Percentiles rank a stretch among this genome's conserved stretches.
phyloP scores from a whole-genome alignment of 64 coral and sea anemone species.

The Exaiptasia diaphana region DNA sequence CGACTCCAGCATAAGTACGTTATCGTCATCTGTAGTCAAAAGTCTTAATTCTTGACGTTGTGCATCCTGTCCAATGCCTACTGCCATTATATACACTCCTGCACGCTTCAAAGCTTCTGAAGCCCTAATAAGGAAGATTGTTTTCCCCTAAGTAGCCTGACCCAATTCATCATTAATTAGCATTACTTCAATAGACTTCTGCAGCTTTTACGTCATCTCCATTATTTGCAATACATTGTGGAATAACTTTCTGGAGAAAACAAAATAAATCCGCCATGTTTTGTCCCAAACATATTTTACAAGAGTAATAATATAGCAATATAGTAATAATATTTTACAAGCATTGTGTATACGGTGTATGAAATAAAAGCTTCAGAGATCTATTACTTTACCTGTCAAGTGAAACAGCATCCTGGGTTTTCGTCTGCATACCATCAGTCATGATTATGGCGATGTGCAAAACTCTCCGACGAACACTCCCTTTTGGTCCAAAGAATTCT shows the following conservation, averaged over 20 bases:
- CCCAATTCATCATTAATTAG: too few relatives aligned
- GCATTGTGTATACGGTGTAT: too few relatives aligned
- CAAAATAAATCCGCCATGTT: too few relatives aligned
- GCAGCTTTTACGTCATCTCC: too few relatives aligned
- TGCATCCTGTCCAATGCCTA: conserved; percentile 28
- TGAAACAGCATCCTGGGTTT: background rate
- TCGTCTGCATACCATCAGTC: conserved; percentile 57
- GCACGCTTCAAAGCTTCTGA: conserved; percentile 1
- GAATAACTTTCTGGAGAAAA: too few relatives aligned
- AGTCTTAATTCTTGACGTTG: background rate
- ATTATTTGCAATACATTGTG: too few relatives aligned
- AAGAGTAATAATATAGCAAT: too few relatives aligned
- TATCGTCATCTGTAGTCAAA: conserved; percentile 17
- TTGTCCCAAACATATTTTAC: too few relatives aligned
- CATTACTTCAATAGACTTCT: too few relatives aligned
- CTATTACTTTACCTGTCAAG: background rate
- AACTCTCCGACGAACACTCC: conserved; percentile 26
- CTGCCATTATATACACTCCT: conserved; percentile 19
- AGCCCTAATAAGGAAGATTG: background rate
- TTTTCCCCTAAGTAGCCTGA: too few relatives aligned
- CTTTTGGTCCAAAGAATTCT: conserved; percentile 30
- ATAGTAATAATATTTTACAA: too few relatives aligned
- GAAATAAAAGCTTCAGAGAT: too few relatives aligned
- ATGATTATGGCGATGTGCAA: conserved; percentile 52
- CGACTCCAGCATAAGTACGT: conserved; percentile 14